Evolutionary conservation across 2,888 invertebrate genomes (phyloP).

Genomic region (Arctia plantaginis): DNA sequence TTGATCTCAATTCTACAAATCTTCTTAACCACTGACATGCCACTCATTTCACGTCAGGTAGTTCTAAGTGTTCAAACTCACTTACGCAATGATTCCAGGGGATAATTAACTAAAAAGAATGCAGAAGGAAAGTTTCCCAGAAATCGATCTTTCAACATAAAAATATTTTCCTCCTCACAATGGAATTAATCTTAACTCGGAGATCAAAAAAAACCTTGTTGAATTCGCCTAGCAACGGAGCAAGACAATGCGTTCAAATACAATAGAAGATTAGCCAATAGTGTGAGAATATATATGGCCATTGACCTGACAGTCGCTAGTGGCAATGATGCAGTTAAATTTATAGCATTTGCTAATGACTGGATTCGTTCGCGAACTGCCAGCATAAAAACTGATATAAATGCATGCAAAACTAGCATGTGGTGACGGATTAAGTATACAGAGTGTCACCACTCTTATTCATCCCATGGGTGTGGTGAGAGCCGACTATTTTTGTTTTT

Average conservation of each 20-base stretch:
- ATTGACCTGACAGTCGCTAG: slow-evolving; percentile 37
- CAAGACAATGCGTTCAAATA: slow-evolving; percentile 38
- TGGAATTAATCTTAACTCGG: slow-evolving; percentile 16
- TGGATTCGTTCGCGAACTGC: slow-evolving; percentile 3
- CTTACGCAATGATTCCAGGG: not conserved
- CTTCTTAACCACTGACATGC: not conserved
- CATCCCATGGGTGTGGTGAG: too few species aligned
- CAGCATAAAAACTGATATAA: not conserved
- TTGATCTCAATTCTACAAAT: not conserved
- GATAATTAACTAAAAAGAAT: slow-evolving; percentile 9
- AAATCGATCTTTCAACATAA: slow-evolving; percentile 18
- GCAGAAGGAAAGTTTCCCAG: slow-evolving; percentile 21
- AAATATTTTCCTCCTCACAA: slow-evolving; percentile 15
- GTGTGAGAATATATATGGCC: slow-evolving; percentile 44
- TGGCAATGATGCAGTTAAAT: slow-evolving; percentile 14
- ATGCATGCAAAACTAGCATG: not conserved
- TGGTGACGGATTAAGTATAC: too few species aligned
- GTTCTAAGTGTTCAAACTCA: not conserved
- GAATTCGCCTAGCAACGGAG: slow-evolving; percentile 36
- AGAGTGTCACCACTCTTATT: too few species aligned
- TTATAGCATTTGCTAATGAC: slow-evolving; percentile 14
- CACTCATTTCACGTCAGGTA: not conserved
- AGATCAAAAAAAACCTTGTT: slow-evolving; percentile 18
- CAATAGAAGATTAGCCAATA: slow-evolving; percentile 46
- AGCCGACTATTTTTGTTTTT: too few species aligned